Percentiles rank a stretch among this genome's conserved stretches.
Evolutionary conservation across 2,797 vertebrate genomes (phyloP).

Genomic region (Falco columbarius): DNA sequence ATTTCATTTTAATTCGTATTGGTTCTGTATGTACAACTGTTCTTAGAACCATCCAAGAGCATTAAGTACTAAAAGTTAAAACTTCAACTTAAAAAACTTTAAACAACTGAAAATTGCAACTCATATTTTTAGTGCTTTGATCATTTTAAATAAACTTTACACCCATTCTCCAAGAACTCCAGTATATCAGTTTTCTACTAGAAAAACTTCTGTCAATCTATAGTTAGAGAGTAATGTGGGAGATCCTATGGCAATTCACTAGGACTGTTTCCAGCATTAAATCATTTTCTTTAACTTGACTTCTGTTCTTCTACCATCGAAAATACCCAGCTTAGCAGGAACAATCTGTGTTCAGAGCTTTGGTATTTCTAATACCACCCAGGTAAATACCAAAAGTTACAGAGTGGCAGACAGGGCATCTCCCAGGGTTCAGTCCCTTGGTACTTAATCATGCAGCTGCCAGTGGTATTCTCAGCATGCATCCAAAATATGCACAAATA

Average conservation of each 20-base stretch:
- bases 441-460: neutral
- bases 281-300: neutral
- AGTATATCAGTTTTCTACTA: neutral
- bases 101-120: neutral
- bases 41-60: neutral
- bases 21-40: neutral
- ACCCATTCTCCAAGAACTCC: neutral
- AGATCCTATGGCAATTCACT: neutral
- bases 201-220: neutral
- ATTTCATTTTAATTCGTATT: neutral
- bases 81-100: neutral
- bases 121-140: slow-evolving; percentile 31
- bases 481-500: neutral
- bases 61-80: neutral
- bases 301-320: neutral
- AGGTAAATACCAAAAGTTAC: neutral
- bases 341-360: neutral
- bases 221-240: neutral
- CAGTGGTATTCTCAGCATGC: neutral
- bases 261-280: neutral
- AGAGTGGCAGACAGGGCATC: neutral
- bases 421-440: neutral
- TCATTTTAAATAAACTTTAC: neutral
- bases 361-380: neutral
- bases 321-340: neutral